Conservation (phyloP, 2,888 invertebrate species). For the Himalopsyche kuldschensis region DNA sequence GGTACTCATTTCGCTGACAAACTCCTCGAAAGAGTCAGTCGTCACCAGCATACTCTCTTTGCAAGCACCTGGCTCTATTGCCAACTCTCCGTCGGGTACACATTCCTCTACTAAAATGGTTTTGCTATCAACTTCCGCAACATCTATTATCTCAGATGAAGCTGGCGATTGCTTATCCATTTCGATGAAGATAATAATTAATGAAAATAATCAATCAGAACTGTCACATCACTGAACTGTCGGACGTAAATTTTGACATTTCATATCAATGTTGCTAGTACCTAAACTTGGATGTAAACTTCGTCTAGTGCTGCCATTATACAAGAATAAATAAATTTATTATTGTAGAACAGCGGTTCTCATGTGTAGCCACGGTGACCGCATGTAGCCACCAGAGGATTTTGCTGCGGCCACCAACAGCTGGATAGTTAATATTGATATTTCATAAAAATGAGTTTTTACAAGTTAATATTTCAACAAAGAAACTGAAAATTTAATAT, state of each 20-base stretch:
- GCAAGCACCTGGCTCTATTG: constrained; percentile 61
- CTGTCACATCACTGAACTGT: background rate
- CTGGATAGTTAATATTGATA: too few relatives aligned
- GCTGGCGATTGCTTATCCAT: background rate
- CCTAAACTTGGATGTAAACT: background rate
- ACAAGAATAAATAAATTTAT: too few relatives aligned
- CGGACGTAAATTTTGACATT: background rate
- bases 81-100: constrained; percentile 5
- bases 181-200: background rate
- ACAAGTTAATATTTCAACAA: too few relatives aligned
- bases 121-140: background rate
- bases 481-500: too few relatives aligned
- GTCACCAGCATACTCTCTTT: constrained; percentile 71
- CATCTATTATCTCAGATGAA: background rate
- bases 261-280: background rate
- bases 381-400: too few relatives aligned
- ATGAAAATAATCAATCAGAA: background rate
- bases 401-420: too few relatives aligned
- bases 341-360: too few relatives aligned
- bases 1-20: constrained; percentile 66
- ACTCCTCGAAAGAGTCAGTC: constrained; percentile 71
- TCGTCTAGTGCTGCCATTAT: background rate
- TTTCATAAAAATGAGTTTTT: too few relatives aligned
- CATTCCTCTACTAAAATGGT: background rate
- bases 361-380: too few relatives aligned